Evolutionary conservation across 92 coral and sea anemone genomes (phyloP).

Genomic region (Chrysogorgia sp.): DNA sequence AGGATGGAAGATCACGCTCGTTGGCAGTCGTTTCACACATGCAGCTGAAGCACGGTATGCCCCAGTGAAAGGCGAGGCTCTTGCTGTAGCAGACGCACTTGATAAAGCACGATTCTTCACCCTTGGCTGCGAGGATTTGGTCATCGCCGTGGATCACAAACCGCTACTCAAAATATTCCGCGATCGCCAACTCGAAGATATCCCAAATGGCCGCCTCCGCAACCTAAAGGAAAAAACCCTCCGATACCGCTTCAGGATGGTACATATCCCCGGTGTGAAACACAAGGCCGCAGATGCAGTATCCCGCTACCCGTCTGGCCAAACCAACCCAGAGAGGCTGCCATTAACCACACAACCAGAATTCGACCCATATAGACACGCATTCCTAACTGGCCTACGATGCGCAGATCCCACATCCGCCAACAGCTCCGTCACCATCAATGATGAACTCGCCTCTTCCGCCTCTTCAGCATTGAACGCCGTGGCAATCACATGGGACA

Average conservation of each 20-base stretch:
- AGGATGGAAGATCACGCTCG: too few species aligned
- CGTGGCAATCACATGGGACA: too few species aligned
- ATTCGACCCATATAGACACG: not conserved
- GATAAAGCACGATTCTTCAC: too few species aligned
- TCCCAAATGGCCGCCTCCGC: constrained; percentile 40
- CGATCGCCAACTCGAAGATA: constrained; percentile 39
- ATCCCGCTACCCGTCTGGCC: not conserved
- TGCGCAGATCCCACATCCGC: not conserved
- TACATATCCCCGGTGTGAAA: constrained; percentile 23
- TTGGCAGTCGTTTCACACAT: too few species aligned
- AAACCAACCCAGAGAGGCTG: not conserved
- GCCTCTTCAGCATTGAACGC: not conserved
- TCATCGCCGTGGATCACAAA: constrained; percentile 59
- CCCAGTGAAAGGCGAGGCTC: too few species aligned
- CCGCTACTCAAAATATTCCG: constrained; percentile 60
- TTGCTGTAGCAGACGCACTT: too few species aligned
- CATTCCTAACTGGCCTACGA: not conserved
- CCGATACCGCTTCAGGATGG: constrained; percentile 15
- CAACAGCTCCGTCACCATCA: not conserved
- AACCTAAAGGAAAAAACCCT: constrained; percentile 53
- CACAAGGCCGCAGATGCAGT: constrained; percentile 24
- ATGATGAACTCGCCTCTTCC: not conserved
- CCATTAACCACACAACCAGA: not conserved
- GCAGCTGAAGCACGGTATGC: too few species aligned
- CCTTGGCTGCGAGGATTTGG: too few species aligned